Percentiles rank a stretch among this genome's conserved stretches.
Conservation (phyloP, 2,797 vertebrate species). For the Phataginus tetradactyla region DNA sequence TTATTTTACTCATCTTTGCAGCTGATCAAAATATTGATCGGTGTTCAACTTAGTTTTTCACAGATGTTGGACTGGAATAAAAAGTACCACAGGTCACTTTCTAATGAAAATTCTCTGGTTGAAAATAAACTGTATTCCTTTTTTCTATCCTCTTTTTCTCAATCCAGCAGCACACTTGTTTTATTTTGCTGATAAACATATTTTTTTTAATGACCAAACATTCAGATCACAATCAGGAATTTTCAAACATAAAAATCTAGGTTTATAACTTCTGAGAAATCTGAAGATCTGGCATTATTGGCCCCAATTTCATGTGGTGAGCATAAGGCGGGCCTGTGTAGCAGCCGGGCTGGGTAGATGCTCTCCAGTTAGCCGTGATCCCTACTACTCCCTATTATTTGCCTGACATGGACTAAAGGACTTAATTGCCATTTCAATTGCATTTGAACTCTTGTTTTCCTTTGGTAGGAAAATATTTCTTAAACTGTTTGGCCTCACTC, state of each 20-base stretch:
- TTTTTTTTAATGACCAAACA: background rate
- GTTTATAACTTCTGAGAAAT: background rate
- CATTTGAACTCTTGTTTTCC: background rate
- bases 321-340: accelerated
- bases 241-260: background rate
- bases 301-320: background rate
- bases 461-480: background rate
- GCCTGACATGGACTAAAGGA: background rate
- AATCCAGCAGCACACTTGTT: background rate
- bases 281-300: accelerated
- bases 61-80: background rate
- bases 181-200: background rate
- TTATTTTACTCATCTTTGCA: too few species aligned
- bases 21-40: background rate
- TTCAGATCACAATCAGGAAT: background rate
- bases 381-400: accelerated
- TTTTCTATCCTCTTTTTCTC: background rate
- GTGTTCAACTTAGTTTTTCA: background rate
- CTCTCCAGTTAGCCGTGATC: accelerated
- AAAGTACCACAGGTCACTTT: background rate
- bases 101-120: background rate
- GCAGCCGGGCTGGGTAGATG: accelerated
- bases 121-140: background rate
- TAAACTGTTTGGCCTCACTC: background rate
- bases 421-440: background rate